Conservation (phyloP, 2,113 vertebrate species). For the Romanogobio albipinnatus region DNA sequence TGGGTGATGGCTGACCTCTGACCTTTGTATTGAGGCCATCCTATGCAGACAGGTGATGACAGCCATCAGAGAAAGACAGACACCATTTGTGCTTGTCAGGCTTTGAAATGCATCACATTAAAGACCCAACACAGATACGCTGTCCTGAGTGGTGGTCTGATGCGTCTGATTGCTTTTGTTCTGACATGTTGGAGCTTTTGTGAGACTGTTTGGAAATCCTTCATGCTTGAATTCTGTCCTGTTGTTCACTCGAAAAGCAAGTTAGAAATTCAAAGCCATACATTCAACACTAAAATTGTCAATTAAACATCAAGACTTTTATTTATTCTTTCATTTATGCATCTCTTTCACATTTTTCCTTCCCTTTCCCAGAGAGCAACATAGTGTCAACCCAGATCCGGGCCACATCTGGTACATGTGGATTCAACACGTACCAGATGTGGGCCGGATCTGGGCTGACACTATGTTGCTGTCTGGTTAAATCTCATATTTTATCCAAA, state of each 20-base stretch:
- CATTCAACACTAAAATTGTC: not conserved
- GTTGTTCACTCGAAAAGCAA: not conserved
- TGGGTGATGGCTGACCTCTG: slow-evolving; percentile 43
- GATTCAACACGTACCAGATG: too few species aligned
- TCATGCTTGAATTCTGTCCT: not conserved
- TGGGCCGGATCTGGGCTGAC: too few species aligned
- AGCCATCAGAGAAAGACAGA: slow-evolving; percentile 37
- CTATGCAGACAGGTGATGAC: slow-evolving; percentile 50
- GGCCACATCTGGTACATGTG: too few species aligned
- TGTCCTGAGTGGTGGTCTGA: slow-evolving; percentile 1
- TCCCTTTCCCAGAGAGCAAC: not conserved
- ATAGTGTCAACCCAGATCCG: too few species aligned
- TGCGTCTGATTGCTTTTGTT: slow-evolving; percentile 35
- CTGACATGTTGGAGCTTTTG: slow-evolving; percentile 39
- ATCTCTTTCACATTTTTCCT: not conserved
- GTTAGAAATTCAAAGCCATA: not conserved
- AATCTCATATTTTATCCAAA: not conserved
- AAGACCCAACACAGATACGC: slow-evolving; percentile 3
- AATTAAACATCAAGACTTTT: not conserved
- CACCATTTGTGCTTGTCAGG: slow-evolving; percentile 37
- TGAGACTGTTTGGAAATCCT: slow-evolving; percentile 35
- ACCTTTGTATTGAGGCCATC: slow-evolving; percentile 32
- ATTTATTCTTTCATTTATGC: not conserved
- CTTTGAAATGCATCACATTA: slow-evolving; percentile 47
- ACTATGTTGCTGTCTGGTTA: too few species aligned